Conservation (phyloP, 2,113 vertebrate species). For the Oxygymnocypris stewartii region DNA sequence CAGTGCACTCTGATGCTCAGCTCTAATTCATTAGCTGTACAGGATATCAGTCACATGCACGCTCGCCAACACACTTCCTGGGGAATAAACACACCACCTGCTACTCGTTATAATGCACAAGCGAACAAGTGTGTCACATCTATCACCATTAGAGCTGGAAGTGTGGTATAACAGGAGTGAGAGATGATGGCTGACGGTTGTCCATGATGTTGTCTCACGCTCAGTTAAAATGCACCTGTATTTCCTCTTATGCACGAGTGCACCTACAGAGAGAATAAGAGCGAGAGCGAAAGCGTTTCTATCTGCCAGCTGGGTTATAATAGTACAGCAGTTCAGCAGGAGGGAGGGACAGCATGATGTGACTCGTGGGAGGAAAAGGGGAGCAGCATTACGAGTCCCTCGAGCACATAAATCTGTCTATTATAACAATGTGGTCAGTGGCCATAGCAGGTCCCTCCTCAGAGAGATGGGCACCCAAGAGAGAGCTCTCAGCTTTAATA, state of each 20-base stretch:
- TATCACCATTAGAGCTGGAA: slow-evolving; percentile 9
- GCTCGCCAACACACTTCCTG: background rate
- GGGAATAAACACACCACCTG: slow-evolving; percentile 35
- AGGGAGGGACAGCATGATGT: background rate
- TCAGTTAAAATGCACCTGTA: slow-evolving; percentile 21
- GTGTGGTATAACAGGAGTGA: slow-evolving; percentile 2
- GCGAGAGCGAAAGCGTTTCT: slow-evolving; percentile 13
- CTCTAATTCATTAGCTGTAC: slow-evolving; percentile 16
- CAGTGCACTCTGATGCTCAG: background rate
- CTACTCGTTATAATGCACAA: slow-evolving; percentile 1
- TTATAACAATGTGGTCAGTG: slow-evolving; percentile 51
- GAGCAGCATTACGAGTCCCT: slow-evolving; percentile 28
- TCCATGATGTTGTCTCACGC: slow-evolving; percentile 17
- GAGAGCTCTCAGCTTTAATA: slow-evolving; percentile 34
- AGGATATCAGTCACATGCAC: background rate
- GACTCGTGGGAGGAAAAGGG: slow-evolving; percentile 28
- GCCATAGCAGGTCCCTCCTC: slow-evolving; percentile 39
- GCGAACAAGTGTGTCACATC: background rate
- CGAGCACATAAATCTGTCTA: slow-evolving; percentile 48
- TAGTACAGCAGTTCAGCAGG: background rate
- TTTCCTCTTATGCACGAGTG: slow-evolving; percentile 2
- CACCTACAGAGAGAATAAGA: background rate
- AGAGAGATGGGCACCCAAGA: slow-evolving; percentile 35
- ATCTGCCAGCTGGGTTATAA: slow-evolving; percentile 25
- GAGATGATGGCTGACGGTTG: slow-evolving; percentile 16